Evolutionary conservation across 2,888 invertebrate species (phyloP).

Genomic region (Ennomos quercinarius): DNA sequence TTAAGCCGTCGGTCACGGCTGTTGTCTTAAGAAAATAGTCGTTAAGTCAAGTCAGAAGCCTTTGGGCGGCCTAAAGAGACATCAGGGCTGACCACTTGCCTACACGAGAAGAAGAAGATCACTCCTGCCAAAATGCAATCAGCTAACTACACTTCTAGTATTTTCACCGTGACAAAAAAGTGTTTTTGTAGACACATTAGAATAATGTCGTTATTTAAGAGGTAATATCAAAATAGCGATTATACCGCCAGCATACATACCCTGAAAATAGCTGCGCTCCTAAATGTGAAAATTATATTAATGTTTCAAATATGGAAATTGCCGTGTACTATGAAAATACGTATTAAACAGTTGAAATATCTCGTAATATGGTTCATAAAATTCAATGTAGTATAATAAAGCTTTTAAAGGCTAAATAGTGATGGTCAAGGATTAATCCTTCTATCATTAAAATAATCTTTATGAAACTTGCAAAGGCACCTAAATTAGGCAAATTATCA

Average conservation of each 20-base stretch:
- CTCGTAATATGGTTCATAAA: conserved; percentile 36
- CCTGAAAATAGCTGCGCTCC: conserved; percentile 39
- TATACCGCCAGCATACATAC: conserved; percentile 26
- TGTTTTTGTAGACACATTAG: too few relatives aligned
- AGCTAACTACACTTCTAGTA: too few relatives aligned
- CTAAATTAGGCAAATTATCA: too few relatives aligned
- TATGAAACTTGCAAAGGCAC: too few relatives aligned
- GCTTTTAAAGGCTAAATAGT: conserved; percentile 22
- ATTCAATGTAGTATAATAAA: conserved; percentile 28
- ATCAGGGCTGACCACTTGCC: too few relatives aligned
- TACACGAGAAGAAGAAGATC: too few relatives aligned
- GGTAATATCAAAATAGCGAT: conserved; percentile 34
- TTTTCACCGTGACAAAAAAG: too few relatives aligned
- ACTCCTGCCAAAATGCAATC: too few relatives aligned
- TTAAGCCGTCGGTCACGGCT: too few relatives aligned
- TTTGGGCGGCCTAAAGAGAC: too few relatives aligned
- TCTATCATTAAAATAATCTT: neutral
- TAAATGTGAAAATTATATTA: conserved; percentile 60
- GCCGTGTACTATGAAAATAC: conserved; percentile 37
- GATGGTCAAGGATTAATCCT: neutral
- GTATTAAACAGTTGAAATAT: conserved; percentile 40
- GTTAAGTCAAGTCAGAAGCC: too few relatives aligned
- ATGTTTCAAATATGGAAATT: conserved; percentile 46
- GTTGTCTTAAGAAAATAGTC: too few relatives aligned
- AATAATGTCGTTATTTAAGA: conserved; percentile 19